Percentiles rank a stretch among this genome's conserved stretches.
Conservation (phyloP, 2,113 vertebrate species). For the Planiliza haematocheilus region DNA sequence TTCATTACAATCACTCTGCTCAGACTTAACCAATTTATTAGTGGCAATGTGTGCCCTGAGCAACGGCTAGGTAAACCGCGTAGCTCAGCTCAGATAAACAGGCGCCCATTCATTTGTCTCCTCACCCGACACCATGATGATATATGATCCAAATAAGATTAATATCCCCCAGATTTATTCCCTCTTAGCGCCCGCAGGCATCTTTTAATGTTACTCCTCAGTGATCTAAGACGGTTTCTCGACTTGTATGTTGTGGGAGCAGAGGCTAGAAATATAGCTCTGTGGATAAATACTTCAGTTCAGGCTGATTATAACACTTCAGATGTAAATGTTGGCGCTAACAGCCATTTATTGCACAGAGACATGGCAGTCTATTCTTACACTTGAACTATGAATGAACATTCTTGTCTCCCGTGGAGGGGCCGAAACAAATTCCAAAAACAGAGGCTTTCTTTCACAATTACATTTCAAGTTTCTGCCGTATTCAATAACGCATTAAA, state of each 20-base stretch:
- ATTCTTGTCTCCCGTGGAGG: constrained; percentile 41
- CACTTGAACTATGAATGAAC: constrained; percentile 66
- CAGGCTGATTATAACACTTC: constrained; percentile 27
- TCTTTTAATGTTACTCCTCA: constrained; percentile 71
- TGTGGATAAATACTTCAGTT: constrained; percentile 36
- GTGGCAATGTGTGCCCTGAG: constrained; percentile 85
- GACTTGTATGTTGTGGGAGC: constrained; percentile 31
- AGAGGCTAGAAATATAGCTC: constrained; percentile 21
- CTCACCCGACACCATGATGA: constrained; percentile 94
- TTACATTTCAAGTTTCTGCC: constrained; percentile 71
- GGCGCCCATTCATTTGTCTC: constrained; percentile 95
- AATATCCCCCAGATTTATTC: constrained; percentile 85
- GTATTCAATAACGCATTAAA: constrained; percentile 74
- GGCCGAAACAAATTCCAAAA: constrained; percentile 58
- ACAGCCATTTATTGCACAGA: constrained; percentile 23
- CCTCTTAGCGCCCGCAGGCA: constrained; percentile 62
- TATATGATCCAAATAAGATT: constrained; percentile 97
- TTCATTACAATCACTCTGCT: constrained; percentile 91
- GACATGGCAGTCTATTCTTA: constrained; percentile 48
- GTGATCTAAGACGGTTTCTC: constrained; percentile 57
- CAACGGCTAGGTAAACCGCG: constrained; percentile 90
- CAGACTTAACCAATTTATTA: constrained; percentile 97
- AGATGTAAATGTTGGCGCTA: constrained; percentile 29
- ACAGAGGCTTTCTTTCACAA: constrained; percentile 57
- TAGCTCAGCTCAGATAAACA: constrained; percentile 97